These are phyloP conservation scores for Mylabris sibirica DNA, from an alignment of 2,888 invertebrate species.

Conservation along the genomic window DNA sequence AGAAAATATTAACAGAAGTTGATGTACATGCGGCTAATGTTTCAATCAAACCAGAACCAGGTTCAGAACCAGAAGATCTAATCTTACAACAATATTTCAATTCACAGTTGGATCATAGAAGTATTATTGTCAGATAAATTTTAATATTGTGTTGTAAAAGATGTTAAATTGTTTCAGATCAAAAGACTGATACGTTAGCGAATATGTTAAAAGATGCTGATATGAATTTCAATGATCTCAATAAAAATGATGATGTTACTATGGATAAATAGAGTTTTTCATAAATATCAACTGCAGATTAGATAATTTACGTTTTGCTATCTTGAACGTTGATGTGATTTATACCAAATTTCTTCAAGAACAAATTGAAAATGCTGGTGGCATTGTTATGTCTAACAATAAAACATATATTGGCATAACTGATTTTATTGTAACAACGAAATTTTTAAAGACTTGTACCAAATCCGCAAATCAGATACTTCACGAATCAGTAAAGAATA, in stretches of 20 bases:
- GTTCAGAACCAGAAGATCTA: slow-evolving; percentile 42
- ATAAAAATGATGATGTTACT: not conserved
- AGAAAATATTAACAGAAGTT: slow-evolving; percentile 41
- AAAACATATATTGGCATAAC: slow-evolving; percentile 64
- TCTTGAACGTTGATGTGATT: slow-evolving; percentile 62
- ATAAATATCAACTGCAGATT: slow-evolving; percentile 30
- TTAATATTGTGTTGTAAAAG: too few relatives aligned
- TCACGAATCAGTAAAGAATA: slow-evolving; percentile 71
- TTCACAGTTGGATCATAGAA: slow-evolving; percentile 26
- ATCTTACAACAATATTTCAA: slow-evolving; percentile 52
- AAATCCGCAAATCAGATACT: slow-evolving; percentile 68
- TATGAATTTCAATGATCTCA: slow-evolving; percentile 17
- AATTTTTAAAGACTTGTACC: slow-evolving; percentile 62
- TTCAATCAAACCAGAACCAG: slow-evolving; percentile 14
- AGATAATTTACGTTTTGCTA: slow-evolving; percentile 51
- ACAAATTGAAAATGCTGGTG: slow-evolving; percentile 66
- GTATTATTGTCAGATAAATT: too few relatives aligned
- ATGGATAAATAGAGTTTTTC: not conserved
- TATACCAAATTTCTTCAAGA: slow-evolving; percentile 59
- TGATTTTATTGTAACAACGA: slow-evolving; percentile 73
- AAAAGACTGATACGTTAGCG: slow-evolving; percentile 52
- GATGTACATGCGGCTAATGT: slow-evolving; percentile 29
- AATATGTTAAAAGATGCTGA: slow-evolving; percentile 42
- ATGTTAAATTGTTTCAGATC: too few relatives aligned
- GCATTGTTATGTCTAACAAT: slow-evolving; percentile 64